Conservation (phyloP, 2,113 vertebrate species). For the Mirounga angustirostris region DNA sequence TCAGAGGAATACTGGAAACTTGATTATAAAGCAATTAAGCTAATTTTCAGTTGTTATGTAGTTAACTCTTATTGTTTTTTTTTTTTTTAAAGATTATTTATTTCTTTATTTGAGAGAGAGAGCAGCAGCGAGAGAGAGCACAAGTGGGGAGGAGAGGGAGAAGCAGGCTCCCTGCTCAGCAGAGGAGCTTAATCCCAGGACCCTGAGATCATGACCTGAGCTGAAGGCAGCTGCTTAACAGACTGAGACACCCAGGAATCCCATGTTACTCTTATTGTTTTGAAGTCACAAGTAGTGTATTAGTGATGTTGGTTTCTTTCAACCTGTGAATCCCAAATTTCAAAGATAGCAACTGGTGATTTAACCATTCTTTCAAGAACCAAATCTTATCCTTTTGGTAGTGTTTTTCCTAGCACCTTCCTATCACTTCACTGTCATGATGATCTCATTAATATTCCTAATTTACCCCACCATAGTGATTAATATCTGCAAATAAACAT, state of each 20-base stretch:
- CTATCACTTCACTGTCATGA: not conserved
- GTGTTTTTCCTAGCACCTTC: not conserved
- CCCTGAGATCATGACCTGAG: no score
- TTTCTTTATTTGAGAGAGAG: no score
- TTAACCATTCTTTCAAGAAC: not conserved
- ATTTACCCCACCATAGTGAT: not conserved
- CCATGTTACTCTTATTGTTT: not conserved
- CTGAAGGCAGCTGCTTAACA: no score
- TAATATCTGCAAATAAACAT: not conserved
- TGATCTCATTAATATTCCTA: conserved; percentile 29
- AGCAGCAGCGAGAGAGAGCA: no score
- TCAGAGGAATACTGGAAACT: not conserved
- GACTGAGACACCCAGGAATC: no score
- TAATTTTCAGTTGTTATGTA: not conserved
- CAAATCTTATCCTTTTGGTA: not conserved
- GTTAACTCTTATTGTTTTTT: not conserved
- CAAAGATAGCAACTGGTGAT: not conserved
- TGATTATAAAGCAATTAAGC: not conserved
- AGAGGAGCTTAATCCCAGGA: no score
- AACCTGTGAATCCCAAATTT: not conserved
- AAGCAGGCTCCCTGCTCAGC: no score
- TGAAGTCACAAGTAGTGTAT: not conserved
- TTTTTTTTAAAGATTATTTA: no score
- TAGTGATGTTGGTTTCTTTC: not conserved
- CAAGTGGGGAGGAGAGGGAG: no score